Conservation (phyloP, 2,888 invertebrate genomes). For the Tinea pellionella region DNA sequence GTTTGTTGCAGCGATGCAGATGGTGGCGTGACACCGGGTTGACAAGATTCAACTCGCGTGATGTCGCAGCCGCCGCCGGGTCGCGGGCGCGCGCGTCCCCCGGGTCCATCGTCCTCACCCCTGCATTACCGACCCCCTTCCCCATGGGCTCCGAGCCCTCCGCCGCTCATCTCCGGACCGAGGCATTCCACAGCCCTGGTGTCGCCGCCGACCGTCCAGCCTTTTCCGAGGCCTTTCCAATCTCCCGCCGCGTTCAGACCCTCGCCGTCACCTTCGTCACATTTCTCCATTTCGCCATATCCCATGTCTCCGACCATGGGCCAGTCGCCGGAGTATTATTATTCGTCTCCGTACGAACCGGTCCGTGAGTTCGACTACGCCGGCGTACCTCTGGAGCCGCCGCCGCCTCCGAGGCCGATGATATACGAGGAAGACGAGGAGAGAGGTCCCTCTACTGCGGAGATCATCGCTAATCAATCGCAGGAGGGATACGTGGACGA, state of each 20-base stretch:
- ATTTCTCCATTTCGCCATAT: constrained; percentile 63
- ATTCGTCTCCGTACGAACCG: constrained; percentile 68
- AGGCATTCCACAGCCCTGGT: constrained; percentile 67
- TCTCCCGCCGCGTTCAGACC: constrained; percentile 55
- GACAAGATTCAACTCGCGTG: constrained; percentile 61
- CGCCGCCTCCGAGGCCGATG: constrained; percentile 76
- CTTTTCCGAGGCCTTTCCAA: constrained; percentile 60
- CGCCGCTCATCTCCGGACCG: constrained; percentile 76
- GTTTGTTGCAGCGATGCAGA: constrained; percentile 62
- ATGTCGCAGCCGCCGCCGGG: constrained; percentile 66
- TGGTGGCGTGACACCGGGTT: constrained; percentile 67
- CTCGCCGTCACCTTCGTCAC: constrained; percentile 60
- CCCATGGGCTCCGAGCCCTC: constrained; percentile 81
- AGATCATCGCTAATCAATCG: constrained; percentile 92
- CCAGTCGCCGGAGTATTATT: constrained; percentile 71
- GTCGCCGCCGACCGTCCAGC: constrained; percentile 69
- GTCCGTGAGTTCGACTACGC: constrained; percentile 76
- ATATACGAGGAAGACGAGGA: constrained; percentile 76
- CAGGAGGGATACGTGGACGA: constrained; percentile 96
- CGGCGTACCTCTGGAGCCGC: constrained; percentile 82
- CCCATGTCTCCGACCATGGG: constrained; percentile 70
- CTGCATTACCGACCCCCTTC: constrained; percentile 80
- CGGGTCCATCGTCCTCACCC: constrained; percentile 67
- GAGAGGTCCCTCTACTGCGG: constrained; percentile 87
- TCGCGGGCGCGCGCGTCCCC: constrained; percentile 55